Evolutionary conservation across 2,888 invertebrate genomes (phyloP), one percentile per base, ranked within the genome.

Genomic region (Drosophila borborema): DNA sequence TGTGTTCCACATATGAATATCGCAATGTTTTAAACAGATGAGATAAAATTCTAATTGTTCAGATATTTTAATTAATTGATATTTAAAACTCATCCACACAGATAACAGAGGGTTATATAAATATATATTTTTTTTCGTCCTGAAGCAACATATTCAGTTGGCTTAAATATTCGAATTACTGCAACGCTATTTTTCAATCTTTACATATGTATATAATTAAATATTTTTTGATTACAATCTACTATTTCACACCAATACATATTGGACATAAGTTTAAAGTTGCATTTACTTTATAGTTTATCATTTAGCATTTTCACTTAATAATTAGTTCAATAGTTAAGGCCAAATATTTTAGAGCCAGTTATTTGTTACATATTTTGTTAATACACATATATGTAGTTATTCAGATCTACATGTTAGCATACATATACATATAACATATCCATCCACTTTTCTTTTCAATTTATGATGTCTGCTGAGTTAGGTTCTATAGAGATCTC

Each of bases 321-420:
- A 71, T 23, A 80, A 64, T 64, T 80, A 75, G 41, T 64, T 80
- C 31, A 77, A 66, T 77, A 76, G 71, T 61, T 54, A 63, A 71
- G 66, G 76, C 66, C 66, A 55, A 20, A 36, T 64, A 59, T 31
- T 48, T 64, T 62, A 9, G 38, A 61, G 76, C 76, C 76, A 72
- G 67, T 67, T 65, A 36, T 36, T 64, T 64, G 59, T 66, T 71
- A 63, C 69, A 67, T 48, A 46, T 54, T 69, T 60, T 40, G 45
- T 46, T 61, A 75, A 70, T 75, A 75, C 64, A 68, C 62, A 46
- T 23, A 16, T 23, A 46, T 23, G 9, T 23, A 16, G 23, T 46
- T 46, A 23, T 14, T 46, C 23, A 46, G 8, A 23, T 46, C 46
- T 46, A 46, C 46, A 46, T 18, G 41, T 43, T 43, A 43, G 18